Evolutionary conservation across 2,888 invertebrate species (phyloP), one percentile per base, ranked within the genome.

Genomic region (Lasioglossum figueresi): DNA sequence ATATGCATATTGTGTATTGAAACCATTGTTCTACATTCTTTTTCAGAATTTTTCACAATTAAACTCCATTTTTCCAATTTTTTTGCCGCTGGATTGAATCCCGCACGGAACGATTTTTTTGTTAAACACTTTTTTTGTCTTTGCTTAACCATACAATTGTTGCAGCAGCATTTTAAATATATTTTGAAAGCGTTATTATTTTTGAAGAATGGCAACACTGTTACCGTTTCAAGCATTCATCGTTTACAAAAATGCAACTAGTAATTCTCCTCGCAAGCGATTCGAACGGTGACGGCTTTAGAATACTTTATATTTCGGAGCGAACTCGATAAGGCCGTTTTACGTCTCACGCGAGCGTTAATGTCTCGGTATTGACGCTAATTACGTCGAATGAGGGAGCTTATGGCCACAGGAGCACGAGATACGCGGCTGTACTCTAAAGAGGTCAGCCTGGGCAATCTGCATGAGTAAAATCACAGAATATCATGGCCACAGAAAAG

Each of bases 401-500:
- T 79, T 68, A 14, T 31, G 48, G 59, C 48, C 71, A 66, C 45
- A 37, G 72, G 66, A 63, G 79, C 68, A n/a, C 76, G 43, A 43
- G 72, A 48, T 79, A 73, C 71, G 66, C 34, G 59, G n/a, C 45
- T 16, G 76, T 66, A 43, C 52, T 56, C 76, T 63, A 86, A 86
- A 79, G 75, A 73, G 78, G 80, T 75, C 82, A 72, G 76, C 88
- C 85, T 83, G 88, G 90, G 80, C 86, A 90, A 88, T 91, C 91
- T 92, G 91, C 89, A 78, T 83, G 87, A 87, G 82, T 85, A 86
- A 90, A 88, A 91, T 92, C 88, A 83, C 85, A 85, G 91, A 78
- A 89, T 92, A 92, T 93, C 91, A 87, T 88, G 90, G 86, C 83
- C 82, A 85, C 87, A 85, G 76, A 86, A 88, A 87, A 86, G 87